phyloP scores from a whole-genome alignment of 2,113 vertebrate genomes.

The Riparia riparia region DNA sequence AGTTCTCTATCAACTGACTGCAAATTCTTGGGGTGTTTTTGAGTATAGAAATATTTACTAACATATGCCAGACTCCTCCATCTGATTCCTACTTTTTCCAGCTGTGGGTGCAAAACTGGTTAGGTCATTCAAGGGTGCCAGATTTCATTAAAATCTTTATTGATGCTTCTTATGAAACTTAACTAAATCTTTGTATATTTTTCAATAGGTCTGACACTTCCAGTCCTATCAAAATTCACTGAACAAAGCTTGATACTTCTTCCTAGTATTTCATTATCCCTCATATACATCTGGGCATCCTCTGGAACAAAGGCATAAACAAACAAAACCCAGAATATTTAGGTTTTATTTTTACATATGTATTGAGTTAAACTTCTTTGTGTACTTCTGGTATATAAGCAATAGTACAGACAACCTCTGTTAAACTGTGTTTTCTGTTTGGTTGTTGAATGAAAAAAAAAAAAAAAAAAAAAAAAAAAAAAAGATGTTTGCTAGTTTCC shows the following conservation, averaged over 20 bases:
- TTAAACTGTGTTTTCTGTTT: neutral
- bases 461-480: neutral
- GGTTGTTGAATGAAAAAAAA: neutral
- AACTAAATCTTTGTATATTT: neutral
- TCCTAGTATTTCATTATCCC: neutral
- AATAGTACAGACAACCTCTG: neutral
- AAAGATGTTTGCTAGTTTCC: neutral
- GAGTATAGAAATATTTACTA: neutral
- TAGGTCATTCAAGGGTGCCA: neutral
- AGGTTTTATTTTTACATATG: neutral
- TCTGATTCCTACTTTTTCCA: neutral
- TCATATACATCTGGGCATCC: neutral
- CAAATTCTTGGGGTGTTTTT: neutral
- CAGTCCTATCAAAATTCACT: neutral
- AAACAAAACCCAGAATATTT: neutral
- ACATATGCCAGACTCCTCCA: neutral
- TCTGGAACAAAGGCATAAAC: neutral
- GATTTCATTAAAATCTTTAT: neutral
- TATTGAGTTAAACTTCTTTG: neutral
- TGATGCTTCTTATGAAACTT: neutral
- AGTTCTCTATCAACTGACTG: neutral
- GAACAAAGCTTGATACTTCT: neutral
- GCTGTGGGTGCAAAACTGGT: neutral
- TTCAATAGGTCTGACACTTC: neutral
- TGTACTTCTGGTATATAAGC: neutral